These are phyloP conservation scores for Chiroxiphia lanceolata DNA, from an alignment of 2,797 vertebrate species.

Conservation along the genomic window DNA sequence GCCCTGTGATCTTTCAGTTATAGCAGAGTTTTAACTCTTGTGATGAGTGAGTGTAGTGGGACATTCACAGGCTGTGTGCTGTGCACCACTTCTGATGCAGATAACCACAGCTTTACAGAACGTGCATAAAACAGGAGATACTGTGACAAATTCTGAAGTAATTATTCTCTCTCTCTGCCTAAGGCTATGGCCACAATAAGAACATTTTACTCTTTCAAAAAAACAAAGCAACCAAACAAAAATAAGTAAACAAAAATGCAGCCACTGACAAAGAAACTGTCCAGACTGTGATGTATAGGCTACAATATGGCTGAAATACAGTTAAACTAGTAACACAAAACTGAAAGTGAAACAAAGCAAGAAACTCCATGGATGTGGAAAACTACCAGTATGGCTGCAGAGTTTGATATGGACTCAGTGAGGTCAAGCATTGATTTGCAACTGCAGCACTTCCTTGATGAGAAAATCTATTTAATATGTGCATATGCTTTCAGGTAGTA, in stretches of 20 bases:
- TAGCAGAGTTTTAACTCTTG: not conserved
- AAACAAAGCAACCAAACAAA: not conserved
- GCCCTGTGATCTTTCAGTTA: not conserved
- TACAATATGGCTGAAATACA: not conserved
- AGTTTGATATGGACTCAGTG: not conserved
- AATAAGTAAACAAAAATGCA: not conserved
- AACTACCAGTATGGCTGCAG: not conserved
- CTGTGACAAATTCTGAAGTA: not conserved
- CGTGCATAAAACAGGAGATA: not conserved
- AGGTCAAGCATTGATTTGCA: not conserved
- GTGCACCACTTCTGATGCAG: not conserved
- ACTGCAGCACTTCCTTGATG: not conserved
- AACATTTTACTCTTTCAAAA: not conserved
- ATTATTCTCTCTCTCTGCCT: not conserved
- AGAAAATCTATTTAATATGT: not conserved
- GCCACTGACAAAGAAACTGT: not conserved
- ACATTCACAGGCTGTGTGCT: not conserved
- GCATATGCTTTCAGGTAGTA: not conserved
- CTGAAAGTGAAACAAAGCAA: not conserved
- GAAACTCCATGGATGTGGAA: not conserved
- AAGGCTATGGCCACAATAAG: not conserved
- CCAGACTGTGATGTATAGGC: not conserved
- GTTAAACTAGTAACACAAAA: not conserved
- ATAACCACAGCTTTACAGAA: not conserved
- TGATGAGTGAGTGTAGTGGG: not conserved